These are phyloP conservation scores for Agraylea sexmaculata DNA, from an alignment of 1,140 invertebrate genomes.

Conservation along the genomic window DNA sequence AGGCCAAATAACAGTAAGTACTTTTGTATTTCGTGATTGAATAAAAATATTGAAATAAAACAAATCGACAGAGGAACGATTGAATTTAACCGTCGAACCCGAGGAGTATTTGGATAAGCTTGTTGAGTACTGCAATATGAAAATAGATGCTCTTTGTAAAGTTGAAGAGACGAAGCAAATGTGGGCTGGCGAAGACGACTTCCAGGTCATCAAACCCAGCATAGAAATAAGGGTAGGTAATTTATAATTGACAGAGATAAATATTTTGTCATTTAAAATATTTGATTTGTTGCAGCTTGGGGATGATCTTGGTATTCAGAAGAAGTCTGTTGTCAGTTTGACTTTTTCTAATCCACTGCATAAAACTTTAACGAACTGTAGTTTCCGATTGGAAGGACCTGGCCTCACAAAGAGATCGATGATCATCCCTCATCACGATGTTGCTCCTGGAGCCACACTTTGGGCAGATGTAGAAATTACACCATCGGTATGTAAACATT, in stretches of 20 bases:
- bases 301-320: slow-evolving; percentile 41
- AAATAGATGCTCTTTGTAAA: slow-evolving; percentile 54
- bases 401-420: slow-evolving; percentile 46
- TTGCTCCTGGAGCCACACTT: slow-evolving; percentile 39
- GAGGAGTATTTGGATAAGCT: slow-evolving; percentile 59
- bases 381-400: slow-evolving; percentile 55
- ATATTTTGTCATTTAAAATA: slow-evolving; percentile 1
- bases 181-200: slow-evolving; percentile 64
- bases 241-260: neutral
- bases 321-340: slow-evolving; percentile 41
- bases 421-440: slow-evolving; percentile 40
- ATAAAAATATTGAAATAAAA: slow-evolving; percentile 1
- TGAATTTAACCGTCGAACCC: slow-evolving; percentile 44
- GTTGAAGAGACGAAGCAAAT: slow-evolving; percentile 61
- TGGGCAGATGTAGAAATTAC: slow-evolving; percentile 41
- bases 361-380: slow-evolving; percentile 45
- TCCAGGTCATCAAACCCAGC: slow-evolving; percentile 57
- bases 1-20: slow-evolving; percentile 44
- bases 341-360: slow-evolving; percentile 60
- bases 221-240: slow-evolving; percentile 48
- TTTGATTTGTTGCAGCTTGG: slow-evolving; percentile 38
- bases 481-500: slow-evolving; percentile 29
- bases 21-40: slow-evolving; percentile 3
- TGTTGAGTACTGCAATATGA: slow-evolving; percentile 65
- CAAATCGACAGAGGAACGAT: slow-evolving; percentile 43